Evolutionary conservation across 1,140 invertebrate genomes (phyloP), one percentile per base, ranked within the genome.

Genomic region (Drosophila sproati): DNA sequence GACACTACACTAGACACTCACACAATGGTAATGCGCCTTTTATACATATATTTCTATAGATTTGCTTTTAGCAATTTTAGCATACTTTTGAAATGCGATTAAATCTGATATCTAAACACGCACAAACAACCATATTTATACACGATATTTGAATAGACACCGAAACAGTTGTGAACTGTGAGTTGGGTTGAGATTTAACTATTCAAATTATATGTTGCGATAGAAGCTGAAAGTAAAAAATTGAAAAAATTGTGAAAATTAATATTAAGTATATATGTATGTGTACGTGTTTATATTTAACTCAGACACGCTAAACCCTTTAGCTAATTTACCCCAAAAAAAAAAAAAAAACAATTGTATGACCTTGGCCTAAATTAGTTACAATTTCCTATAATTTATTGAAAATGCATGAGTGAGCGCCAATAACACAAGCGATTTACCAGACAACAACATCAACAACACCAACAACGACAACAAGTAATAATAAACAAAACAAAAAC

Each of bases 341-440:
- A 12, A 12, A 12, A 12, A 12, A 12, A 12, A 12, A 57, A 62
- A 59, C 43, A 41, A 64, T 55, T 78, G 8, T 57, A 45, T 67
- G 67, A 77, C 69, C 78, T 86, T 71, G 62, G 52, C 73, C 56
- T 50, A 67, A 78, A 71, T 70, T 67, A 72, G 59, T 69, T 70
- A 67, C 74, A 68, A 72, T 74, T 73, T 37, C 51, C 54, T 66
- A 57, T 80, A 68, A 83, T 83, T 89, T 77, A 82, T 73, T 79
- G 61, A 71, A 88, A 83, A 80, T 80, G 80, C 80, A 89, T 61
- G 81, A 77, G 70, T 83, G 70, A 80, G 73, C 54, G 51, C 10
- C 43, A 54, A 66, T 77, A 73, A 51, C 54, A 56, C 72, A 64
- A 68, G 47, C 83, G 56, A 79, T 80, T 85, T 86, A 74, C 67